Evolutionary conservation across 35 echinoderm and acorn worm genomes (phyloP), one percentile per base, ranked within the genome.

Genomic region (Heliocidaris tuberculata): DNA sequence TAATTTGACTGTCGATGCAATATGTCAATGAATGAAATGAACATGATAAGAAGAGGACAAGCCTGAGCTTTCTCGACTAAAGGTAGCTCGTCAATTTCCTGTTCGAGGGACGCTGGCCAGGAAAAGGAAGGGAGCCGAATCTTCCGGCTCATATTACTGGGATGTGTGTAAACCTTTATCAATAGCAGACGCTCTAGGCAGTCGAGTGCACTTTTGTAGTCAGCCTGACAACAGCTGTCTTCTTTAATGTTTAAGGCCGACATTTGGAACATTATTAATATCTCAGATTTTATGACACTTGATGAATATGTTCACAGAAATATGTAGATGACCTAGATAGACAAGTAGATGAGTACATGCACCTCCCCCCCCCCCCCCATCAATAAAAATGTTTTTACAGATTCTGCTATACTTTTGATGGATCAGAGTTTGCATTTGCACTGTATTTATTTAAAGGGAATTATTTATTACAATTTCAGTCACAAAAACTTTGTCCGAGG

Each of bases 61-160:
- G 52, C 15, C 52, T 56, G 15, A 56, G 52, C 65, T 19, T 78
- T 24, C 21, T 78, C 65, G 27, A 78, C 65, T 24, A n/a, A 78
- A 93, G 91, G 91, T 50, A 93, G 50, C 91, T 30, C 48, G 27
- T 49, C 50, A 93, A 59, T 59, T 93, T 93, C 91, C 91, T 93
- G 91, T 59, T 93, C 91, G 5, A 59, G 91, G 91, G 91, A 52
- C n/a, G 87, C 32, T 93, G 29, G 91, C n/a, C 91, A 93, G 91
- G 91, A 93, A 93, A 13, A 93, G 91, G 50, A 93, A 93, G 30
- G 91, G 91, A 93, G 91, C 91, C 47, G 27, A 48, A 16, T 11
- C 50, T 93, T 93, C 91, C 91, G 91, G 91, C 91, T 93, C 50
- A 93, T 21, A 93, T 93, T 93, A 93, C 91, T 50, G 17, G 7